Base-by-base conservation (phyloP, 2,888 invertebrate genomes). In the Branchellion lobata region DNA sequence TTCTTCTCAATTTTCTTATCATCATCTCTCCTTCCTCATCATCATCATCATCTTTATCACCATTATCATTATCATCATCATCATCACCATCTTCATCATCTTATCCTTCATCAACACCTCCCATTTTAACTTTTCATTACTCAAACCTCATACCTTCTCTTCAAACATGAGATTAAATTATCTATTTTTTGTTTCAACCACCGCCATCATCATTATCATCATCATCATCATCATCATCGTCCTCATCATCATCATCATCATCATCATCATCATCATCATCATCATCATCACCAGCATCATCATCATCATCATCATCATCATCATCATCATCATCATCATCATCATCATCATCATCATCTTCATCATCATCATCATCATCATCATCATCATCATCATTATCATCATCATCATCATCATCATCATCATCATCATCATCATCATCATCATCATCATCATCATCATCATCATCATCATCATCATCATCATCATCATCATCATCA, bases 391-490 rank as follows among this genome's bases (percentile, higher is more conserved):
- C 47, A 47, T 21, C 31, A 76, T 31, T 53, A 57, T 2, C 76
- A 31, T 57, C 57, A 75, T 18, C 57, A 57, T 34, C 76, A 31
- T 18, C 76, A 29, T 21, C 51, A 18, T 76, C 76, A 21, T 76
- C 31, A 31, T 76, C 57, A 29, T 27, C 27, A 31, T 51, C 76
- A 31, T 57, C 29, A 47, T 76, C 47, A 91, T 1, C 94, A 94
- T 87, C 93, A 93, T 40, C 76, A 76, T 76, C 31, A 75, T 75
- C 57, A 53, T 53, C 24, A 83, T 85, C 36, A 79, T 84, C 51
- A 78, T 84, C 34, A 82, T 85, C 65, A 82, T 85, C 80, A 75
- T 69, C 75, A 75, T 75, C 75, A 75, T 75, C 75, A 75, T 51
- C 75, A 69, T 51, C 68, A 65, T 65, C 65, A 65, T 21, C 65